Evolutionary conservation across 2,797 vertebrate genomes (phyloP).

Genomic region (Gallinago solitaria): DNA sequence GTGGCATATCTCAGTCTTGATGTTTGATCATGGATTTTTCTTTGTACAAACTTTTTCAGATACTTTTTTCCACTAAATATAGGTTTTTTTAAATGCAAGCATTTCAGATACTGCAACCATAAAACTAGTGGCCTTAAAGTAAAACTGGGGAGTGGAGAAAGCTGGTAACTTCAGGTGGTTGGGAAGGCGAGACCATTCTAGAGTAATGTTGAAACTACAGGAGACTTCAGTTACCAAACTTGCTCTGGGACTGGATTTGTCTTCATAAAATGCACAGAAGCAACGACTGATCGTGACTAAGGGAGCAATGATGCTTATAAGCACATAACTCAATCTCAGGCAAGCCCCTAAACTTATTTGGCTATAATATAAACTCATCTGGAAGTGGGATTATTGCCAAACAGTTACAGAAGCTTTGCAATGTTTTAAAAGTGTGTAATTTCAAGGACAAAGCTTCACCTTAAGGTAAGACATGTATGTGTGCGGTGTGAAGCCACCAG

Average conservation of each 20-base stretch:
- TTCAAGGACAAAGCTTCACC: not conserved
- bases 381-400: not conserved
- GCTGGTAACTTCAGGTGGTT: not conserved
- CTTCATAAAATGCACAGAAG: not conserved
- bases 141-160: not conserved
- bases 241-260: not conserved
- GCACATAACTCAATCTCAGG: not conserved
- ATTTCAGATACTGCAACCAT: not conserved
- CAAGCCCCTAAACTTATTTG: not conserved
- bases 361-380: not conserved
- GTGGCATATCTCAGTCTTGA: not conserved
- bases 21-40: not conserved
- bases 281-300: not conserved
- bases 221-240: not conserved
- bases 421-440: not conserved
- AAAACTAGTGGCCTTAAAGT: not conserved
- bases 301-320: rapidly evolving
- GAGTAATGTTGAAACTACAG: not conserved
- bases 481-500: not conserved
- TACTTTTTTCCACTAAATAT: not conserved
- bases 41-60: not conserved
- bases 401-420: not conserved
- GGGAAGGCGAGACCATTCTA: not conserved
- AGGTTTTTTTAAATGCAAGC: not conserved
- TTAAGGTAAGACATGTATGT: not conserved